Percentiles rank a stretch among this genome's conserved stretches.
Evolutionary conservation across 2,797 vertebrate species (phyloP).

Genomic region (Syngnathus acus): DNA sequence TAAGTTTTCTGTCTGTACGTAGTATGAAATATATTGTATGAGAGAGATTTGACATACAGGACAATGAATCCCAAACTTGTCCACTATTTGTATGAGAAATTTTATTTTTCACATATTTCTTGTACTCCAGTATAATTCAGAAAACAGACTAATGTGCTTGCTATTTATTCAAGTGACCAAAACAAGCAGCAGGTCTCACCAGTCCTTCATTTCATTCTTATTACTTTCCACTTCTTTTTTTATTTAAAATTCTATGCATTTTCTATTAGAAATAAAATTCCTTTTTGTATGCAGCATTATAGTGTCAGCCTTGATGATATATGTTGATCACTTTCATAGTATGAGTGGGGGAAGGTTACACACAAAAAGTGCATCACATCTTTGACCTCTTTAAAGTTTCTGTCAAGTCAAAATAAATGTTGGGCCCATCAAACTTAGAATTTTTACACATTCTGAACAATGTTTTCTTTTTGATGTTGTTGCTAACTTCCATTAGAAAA

Average conservation of each 20-base stretch:
- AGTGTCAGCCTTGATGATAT: neutral
- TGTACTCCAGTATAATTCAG: neutral
- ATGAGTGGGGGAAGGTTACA: neutral
- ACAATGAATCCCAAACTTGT: neutral
- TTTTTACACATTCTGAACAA: neutral
- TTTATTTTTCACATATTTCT: constrained; percentile 6
- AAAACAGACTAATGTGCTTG: neutral
- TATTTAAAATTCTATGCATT: constrained; percentile 2
- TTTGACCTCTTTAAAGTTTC: neutral
- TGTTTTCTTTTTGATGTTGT: no score
- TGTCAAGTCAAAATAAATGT: neutral
- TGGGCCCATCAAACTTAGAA: neutral
- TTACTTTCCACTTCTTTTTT: constrained; percentile 3
- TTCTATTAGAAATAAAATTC: neutral
- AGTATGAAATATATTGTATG: constrained; percentile 8
- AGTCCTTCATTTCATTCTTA: neutral
- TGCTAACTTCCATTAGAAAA: neutral
- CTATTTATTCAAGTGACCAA: constrained; percentile 17
- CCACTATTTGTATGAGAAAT: neutral
- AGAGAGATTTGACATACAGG: constrained; percentile 6
- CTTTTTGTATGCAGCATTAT: constrained; percentile 1
- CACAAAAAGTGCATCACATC: neutral
- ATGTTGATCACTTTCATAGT: neutral
- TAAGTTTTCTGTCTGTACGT: neutral
- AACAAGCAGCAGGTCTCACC: constrained; percentile 2